Evolutionary conservation across 2,113 vertebrate species (phyloP), one percentile per base, ranked within the genome.

Genomic region (Solea senegalensis): DNA sequence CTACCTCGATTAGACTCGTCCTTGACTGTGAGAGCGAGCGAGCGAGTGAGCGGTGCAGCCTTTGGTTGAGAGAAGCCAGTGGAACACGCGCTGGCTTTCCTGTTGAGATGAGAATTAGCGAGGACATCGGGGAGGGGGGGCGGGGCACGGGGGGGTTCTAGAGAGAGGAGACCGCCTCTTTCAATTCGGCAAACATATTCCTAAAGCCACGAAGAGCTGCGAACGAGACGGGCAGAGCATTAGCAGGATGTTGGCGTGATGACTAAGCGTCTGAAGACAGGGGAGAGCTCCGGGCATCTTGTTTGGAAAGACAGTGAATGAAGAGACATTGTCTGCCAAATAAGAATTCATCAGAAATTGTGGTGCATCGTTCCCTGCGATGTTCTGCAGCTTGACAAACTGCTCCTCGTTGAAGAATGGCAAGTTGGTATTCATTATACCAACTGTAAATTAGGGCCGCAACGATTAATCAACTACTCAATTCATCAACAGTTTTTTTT

Each of bases 1-100:
- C 90, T 86, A 67, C 80, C 63, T 86, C 86, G 69, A 87, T 90
- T 84, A 85, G 69, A 83, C 77, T 84, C 50, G 85, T 89, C 88
- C 88, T 92, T 92, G 90, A 89, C 86, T 88, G 86, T 52, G 34
- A 34, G 34, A 34, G 34, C 21, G 21, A 21, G 21, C 49, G 71
- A 80, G 83, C 54, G 26, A 79, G 64, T 53, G 45, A 15, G 48
- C 65, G 21, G 56, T 58, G 66, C 81, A 86, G 88, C 83, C 83
- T 82, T 76, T 81, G 81, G 81, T 84, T 67, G 74, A 86, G 90
- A 83, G 69, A 83, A 88, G 80, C 72, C 81, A 71, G 84, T 90
- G 82, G 80, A 88, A 87, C 34, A 34, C 83, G 85, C 80, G 46
- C 58, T 76, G 15, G 49, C 69, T 72, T 76, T 82, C 80, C 65